Conservation (phyloP, 2,113 vertebrate genomes). For the Vidua chalybeata region DNA sequence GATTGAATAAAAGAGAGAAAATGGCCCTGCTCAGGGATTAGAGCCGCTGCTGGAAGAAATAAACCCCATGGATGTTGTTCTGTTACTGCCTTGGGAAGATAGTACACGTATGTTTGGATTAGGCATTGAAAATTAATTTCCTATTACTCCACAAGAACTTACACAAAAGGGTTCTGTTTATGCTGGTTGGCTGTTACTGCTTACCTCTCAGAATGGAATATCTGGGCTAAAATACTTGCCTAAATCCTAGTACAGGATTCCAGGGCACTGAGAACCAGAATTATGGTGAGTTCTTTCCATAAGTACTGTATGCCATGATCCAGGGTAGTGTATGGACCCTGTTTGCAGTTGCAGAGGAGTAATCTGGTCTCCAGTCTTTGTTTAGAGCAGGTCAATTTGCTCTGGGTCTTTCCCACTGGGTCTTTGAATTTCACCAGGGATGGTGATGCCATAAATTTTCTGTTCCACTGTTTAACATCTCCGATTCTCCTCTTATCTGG, state of each 20-base stretch:
- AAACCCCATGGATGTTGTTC: not conserved
- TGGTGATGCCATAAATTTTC: not conserved
- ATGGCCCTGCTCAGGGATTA: not conserved
- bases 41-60: not conserved
- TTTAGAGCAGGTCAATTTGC: not conserved
- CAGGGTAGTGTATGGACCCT: not conserved
- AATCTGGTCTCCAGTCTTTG: not conserved
- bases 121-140: not conserved
- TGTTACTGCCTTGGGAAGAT: not conserved
- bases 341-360: not conserved
- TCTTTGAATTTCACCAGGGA: not conserved
- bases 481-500: not conserved
- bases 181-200: not conserved
- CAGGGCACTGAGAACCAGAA: not conserved
- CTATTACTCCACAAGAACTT: not conserved
- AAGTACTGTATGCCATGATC: not conserved
- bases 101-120: not conserved
- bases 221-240: not conserved
- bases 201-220: not conserved
- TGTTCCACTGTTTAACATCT: not conserved
- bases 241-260: not conserved
- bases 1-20: slow-evolving; percentile 21
- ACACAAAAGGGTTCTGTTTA: not conserved
- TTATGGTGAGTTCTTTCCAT: not conserved
- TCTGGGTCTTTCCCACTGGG: not conserved